Evolutionary conservation across 1,140 invertebrate genomes (phyloP), one percentile per base, ranked within the genome.

Genomic region (Scaptomyza graminum): DNA sequence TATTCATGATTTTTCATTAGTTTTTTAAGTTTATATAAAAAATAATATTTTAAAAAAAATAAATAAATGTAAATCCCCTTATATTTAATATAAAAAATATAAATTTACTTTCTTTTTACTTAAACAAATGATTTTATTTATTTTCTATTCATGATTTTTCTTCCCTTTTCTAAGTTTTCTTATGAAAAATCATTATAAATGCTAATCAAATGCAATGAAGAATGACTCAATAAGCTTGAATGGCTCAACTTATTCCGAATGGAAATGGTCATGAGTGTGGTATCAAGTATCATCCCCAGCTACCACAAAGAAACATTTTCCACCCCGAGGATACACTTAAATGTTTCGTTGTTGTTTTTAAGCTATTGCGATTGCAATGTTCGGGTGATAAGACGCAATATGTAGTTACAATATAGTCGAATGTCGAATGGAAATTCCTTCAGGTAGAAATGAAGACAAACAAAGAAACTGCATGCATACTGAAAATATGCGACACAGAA

Each of bases 351-450:
- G 31, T 34, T 34, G 31, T 3, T 34, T 5, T 5, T 31, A 31
- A 31, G 31, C 15, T 16, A 39, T 65, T 49, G 70, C 55, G 54
- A 57, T 77, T 66, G 72, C 67, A 77, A 74, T 74, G 31, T 46
- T 22, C 9, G 55, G 28, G 9, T 52, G 51, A 73, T 73, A 67
- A 67, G 64, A 55, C 63, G 70, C 50, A 73, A 65, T 66, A n/a
- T n/a, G n/a, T n/a, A 66, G 65, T 60, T 72, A 67, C 37, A 41
- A 41, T 76, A 56, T 55, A 60, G 52, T 49, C 25, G 41, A 70
- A 76, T 80, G 28, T 80, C 72, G 60, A 79, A 82, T 81, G 74
- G 71, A 82, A 85, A 87, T 82, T 87, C 61, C 78, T 73, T 71
- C 67, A 85, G 82, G 82, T 87, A 85, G 49, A 65, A 41, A 41